Conservation (phyloP, 2,888 invertebrate genomes). For the Campoplex capitator region DNA sequence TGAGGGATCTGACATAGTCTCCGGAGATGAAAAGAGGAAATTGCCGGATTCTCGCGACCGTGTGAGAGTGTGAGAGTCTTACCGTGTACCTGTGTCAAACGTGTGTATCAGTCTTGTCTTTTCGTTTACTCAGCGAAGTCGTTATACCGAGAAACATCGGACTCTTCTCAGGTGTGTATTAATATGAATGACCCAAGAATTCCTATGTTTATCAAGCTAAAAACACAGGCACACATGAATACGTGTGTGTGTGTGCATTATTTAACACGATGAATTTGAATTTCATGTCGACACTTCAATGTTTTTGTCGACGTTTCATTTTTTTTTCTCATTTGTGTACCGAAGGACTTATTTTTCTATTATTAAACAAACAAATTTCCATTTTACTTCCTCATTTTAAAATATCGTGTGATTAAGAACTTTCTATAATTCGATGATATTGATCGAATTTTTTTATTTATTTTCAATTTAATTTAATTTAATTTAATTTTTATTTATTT, state of each 20-base stretch:
- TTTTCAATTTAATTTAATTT: too few species aligned
- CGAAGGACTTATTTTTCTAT: neutral
- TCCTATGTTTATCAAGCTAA: constrained; percentile 53
- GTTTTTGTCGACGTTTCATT: neutral
- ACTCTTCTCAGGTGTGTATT: constrained; percentile 78
- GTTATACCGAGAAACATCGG: constrained; percentile 75
- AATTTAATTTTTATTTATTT: too few species aligned
- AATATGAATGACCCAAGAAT: constrained; percentile 80
- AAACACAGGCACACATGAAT: constrained; percentile 11
- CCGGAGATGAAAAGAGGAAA: constrained; percentile 67
- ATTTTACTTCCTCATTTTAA: neutral
- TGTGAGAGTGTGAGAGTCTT: constrained; percentile 7
- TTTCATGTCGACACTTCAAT: constrained; percentile 1
- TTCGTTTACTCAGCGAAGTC: constrained; percentile 64
- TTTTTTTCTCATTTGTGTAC: neutral
- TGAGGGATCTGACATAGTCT: constrained; percentile 54
- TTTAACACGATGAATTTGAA: constrained; percentile 1
- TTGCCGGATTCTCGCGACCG: constrained; percentile 39
- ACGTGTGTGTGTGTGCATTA: neutral
- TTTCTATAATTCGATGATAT: neutral
- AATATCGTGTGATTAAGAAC: neutral
- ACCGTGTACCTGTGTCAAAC: neutral
- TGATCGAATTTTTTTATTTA: too few species aligned
- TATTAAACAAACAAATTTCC: neutral
- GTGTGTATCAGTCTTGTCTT: constrained; percentile 23